A percentile compares a stretch with the other conserved stretches of the same genome.
phyloP scores from a whole-genome alignment of 2,888 invertebrate species.

The Fragum whitleyi region DNA sequence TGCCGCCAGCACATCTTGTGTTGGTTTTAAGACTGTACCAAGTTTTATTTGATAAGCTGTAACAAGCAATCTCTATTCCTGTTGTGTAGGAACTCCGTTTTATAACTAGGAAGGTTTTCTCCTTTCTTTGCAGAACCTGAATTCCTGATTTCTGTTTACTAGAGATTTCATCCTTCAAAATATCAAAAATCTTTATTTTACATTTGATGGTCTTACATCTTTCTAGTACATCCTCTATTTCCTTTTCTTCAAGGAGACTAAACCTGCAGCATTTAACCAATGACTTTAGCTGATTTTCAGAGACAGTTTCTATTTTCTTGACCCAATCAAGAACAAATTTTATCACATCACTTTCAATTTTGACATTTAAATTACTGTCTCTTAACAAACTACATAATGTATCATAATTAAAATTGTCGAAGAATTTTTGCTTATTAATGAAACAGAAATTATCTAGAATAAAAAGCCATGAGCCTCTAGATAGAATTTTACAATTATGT shows the following conservation, averaged over 20 bases:
- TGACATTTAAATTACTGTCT: conserved; percentile 93
- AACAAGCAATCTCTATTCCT: conserved; percentile 69
- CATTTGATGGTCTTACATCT: conserved; percentile 26
- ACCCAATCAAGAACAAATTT: conserved; percentile 90
- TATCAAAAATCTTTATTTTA: conserved; percentile 17
- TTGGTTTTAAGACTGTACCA: conserved; percentile 70
- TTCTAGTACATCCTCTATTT: conserved; percentile 29
- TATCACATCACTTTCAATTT: conserved; percentile 92
- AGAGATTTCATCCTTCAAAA: conserved; percentile 38
- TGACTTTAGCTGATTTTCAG: conserved; percentile 25
- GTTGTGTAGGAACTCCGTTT: conserved; percentile 56
- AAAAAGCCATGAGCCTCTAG: conserved; percentile 90
- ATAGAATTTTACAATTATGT: conserved; percentile 90
- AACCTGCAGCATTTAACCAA: conserved; percentile 48
- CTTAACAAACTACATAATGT: conserved; percentile 35
- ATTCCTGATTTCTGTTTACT: conserved; percentile 6
- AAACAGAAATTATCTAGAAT: conserved; percentile 86
- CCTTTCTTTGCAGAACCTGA: conserved; percentile 48
- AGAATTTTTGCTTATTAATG: conserved; percentile 47
- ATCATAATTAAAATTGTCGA: conserved; percentile 20
- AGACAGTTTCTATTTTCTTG: conserved; percentile 23
- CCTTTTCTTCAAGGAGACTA: conserved; percentile 28
- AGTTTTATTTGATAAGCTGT: conserved; percentile 65
- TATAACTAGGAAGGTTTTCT: conserved; percentile 59
- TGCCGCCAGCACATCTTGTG: conserved; percentile 63